These are phyloP conservation scores for Calcarius lapponicus DNA, from an alignment of 2,797 vertebrate genomes.

Conservation along the genomic window DNA sequence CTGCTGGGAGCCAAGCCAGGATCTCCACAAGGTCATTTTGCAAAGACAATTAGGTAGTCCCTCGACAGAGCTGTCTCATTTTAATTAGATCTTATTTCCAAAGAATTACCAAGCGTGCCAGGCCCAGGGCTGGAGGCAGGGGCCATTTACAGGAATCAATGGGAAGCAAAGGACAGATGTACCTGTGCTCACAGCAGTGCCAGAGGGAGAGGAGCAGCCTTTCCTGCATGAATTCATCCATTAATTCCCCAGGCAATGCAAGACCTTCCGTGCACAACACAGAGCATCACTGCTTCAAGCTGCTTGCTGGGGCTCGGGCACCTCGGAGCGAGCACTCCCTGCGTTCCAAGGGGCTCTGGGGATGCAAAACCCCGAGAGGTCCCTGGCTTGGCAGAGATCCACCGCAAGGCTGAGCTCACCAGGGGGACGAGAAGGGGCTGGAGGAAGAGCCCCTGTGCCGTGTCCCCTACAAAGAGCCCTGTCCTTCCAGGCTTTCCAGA, in stretches of 20 bases:
- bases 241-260: not conserved
- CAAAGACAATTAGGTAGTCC: conserved; percentile 62
- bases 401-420: no score
- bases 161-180: not conserved
- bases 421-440: no score
- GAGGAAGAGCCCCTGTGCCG: no score
- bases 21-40: conserved; percentile 44
- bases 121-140: conserved; percentile 10
- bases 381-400: no score
- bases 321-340: rapidly evolving
- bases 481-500: no score
- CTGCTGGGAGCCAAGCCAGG: conserved; percentile 2
- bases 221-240: not conserved
- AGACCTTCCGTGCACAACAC: not conserved
- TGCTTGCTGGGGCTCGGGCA: not conserved
- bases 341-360: not conserved
- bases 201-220: not conserved
- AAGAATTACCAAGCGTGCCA: conserved; percentile 22
- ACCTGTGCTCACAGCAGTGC: not conserved
- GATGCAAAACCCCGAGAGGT: not conserved
- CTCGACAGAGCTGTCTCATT: conserved; percentile 4
- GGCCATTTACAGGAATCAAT: not conserved
- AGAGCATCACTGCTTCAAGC: not conserved
- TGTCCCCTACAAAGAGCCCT: no score
- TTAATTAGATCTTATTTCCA: conserved; percentile 59